These are phyloP conservation scores for human DNA, from an alignment of 2,113 vertebrate genomes.

Conservation along the genomic window DNA sequence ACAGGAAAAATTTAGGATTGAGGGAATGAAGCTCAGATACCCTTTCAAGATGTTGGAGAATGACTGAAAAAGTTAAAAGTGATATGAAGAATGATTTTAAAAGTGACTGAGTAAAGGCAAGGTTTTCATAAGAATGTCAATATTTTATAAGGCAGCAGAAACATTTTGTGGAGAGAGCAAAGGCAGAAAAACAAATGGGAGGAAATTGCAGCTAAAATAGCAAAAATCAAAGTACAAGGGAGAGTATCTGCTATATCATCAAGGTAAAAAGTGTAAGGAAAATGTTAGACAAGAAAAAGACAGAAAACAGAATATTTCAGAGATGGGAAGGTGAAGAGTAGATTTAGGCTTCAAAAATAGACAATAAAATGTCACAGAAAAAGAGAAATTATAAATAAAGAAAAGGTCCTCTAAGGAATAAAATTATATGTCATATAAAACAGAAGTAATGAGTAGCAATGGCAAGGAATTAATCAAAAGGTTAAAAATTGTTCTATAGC, in stretches of 20 bases:
- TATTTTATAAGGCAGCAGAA: neutral
- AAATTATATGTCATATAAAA: neutral
- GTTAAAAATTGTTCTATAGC: neutral
- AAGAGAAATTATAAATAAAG: neutral
- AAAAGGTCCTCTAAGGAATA: neutral
- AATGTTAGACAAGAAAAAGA: neutral
- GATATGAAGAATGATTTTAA: constrained; percentile 14
- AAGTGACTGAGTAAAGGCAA: neutral
- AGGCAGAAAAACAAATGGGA: neutral
- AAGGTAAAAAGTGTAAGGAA: neutral
- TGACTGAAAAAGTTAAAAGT: constrained; percentile 7
- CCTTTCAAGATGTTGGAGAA: neutral
- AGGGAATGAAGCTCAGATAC: neutral
- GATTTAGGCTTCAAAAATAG: neutral
- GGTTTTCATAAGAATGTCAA: constrained; percentile 45
- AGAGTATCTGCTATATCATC: neutral
- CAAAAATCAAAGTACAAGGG: neutral
- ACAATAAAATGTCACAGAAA: neutral
- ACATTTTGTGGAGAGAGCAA: neutral
- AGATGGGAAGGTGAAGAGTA: neutral
- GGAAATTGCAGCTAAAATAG: neutral
- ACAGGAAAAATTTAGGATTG: neutral
- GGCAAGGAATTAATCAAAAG: neutral
- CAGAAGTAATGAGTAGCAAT: neutral
- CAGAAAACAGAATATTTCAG: neutral